Evolutionary conservation across 2,888 invertebrate species (phyloP).

Genomic region (Geotrupes spiniger): DNA sequence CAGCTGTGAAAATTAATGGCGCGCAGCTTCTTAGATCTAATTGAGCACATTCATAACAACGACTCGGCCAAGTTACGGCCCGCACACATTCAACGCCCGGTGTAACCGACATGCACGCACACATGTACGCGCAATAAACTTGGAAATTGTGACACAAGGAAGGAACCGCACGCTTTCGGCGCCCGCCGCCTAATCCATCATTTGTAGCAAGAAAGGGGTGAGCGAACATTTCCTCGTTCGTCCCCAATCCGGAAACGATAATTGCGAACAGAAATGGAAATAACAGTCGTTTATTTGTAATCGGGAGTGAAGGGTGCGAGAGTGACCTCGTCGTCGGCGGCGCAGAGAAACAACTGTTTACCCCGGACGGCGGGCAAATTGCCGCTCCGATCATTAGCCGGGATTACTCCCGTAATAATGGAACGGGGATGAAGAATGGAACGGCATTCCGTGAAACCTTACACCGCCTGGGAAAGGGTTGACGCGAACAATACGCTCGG

Average conservation of each 20-base stretch:
- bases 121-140: constrained; percentile 17
- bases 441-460: constrained; percentile 30
- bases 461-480: constrained; percentile 31
- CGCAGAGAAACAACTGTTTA: constrained; percentile 34
- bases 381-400: constrained; percentile 39
- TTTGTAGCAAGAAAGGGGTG: constrained; percentile 41
- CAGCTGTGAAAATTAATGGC: constrained; percentile 64
- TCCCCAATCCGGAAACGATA: constrained; percentile 49
- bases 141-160: constrained; percentile 13
- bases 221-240: constrained; percentile 30
- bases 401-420: constrained; percentile 39
- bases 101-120: constrained; percentile 13
- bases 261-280: constrained; percentile 48
- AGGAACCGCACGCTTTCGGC: constrained; percentile 15
- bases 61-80: constrained; percentile 32
- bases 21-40: constrained; percentile 64
- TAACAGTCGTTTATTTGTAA: constrained; percentile 44
- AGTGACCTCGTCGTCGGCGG: constrained; percentile 26
- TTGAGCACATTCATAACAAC: constrained; percentile 62
- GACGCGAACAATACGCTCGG: constrained; percentile 30
- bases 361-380: constrained; percentile 31
- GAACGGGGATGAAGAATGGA: constrained; percentile 37
- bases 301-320: constrained; percentile 33
- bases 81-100: constrained; percentile 15
- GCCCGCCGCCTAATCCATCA: constrained; percentile 42